These are phyloP conservation scores for Acanthococcus lagerstroemiae DNA, from an alignment of 2,888 invertebrate genomes.

Conservation along the genomic window DNA sequence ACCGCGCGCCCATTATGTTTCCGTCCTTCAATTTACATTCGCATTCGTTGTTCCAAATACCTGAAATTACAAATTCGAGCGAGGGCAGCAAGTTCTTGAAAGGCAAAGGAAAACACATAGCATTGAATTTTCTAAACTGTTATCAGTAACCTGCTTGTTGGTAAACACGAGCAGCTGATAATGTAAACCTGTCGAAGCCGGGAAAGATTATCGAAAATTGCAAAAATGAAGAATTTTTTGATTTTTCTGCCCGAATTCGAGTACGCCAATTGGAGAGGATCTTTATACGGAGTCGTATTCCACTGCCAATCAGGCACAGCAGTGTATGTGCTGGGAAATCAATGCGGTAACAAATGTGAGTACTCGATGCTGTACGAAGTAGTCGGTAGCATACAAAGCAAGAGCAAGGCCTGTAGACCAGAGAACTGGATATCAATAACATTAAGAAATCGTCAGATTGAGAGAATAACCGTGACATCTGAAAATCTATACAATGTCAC, in stretches of 20 bases:
- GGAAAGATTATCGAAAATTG: too few relatives aligned
- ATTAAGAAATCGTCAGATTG: not conserved
- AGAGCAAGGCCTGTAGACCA: not conserved
- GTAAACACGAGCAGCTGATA: too few relatives aligned
- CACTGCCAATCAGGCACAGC: not conserved
- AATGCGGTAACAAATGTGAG: not conserved
- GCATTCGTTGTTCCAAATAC: too few relatives aligned
- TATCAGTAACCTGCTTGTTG: too few relatives aligned
- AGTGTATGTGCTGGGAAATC: slow-evolving; percentile 13
- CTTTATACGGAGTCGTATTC: slow-evolving; percentile 6
- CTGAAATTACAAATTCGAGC: too few relatives aligned
- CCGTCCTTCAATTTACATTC: too few relatives aligned
- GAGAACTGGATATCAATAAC: slow-evolving; percentile 12
- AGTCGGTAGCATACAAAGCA: not conserved
- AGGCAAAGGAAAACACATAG: too few relatives aligned
- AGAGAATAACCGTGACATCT: slow-evolving; percentile 2
- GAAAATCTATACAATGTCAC: not conserved
- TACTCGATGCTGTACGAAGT: not conserved
- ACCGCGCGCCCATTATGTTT: too few relatives aligned
- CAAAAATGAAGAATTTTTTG: too few relatives aligned
- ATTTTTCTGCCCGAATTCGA: slow-evolving; percentile 11
- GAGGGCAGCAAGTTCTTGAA: too few relatives aligned
- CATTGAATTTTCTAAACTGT: too few relatives aligned
- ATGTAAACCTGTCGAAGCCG: too few relatives aligned
- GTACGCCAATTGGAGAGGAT: not conserved